Evolutionary conservation across 2,113 vertebrate species (phyloP).

Genomic region (Aptenodytes patagonicus): DNA sequence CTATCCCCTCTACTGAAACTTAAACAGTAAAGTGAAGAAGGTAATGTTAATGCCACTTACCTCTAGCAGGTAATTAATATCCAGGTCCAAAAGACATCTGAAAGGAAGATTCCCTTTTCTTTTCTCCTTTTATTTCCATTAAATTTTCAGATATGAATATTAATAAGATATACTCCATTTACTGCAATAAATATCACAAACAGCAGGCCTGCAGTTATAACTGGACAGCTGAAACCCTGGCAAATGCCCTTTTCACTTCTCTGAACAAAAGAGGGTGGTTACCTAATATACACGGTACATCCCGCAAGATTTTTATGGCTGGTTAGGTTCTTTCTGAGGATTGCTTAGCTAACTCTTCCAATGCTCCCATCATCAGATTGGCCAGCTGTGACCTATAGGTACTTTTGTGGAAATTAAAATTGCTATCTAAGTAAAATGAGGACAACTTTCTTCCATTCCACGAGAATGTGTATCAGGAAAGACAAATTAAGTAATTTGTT

Average conservation of each 20-base stretch:
- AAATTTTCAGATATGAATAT: neutral
- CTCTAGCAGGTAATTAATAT: neutral
- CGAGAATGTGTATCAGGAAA: neutral
- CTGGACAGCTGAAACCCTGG: neutral
- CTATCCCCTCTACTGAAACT: neutral
- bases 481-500: neutral
- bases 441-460: neutral
- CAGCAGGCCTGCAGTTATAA: neutral
- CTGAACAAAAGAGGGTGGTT: neutral
- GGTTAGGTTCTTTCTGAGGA: neutral
- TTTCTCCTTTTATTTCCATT: too few species aligned
- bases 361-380: neutral
- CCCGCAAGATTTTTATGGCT: neutral
- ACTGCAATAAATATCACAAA: neutral
- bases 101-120: neutral
- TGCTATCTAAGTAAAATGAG: neutral
- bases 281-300: accelerated
- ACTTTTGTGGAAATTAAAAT: neutral
- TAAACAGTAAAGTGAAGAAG: neutral
- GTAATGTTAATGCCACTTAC: neutral
- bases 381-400: neutral
- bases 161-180: neutral
- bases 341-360: neutral
- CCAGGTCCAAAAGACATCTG: neutral
- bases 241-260: neutral